Evolutionary conservation across 2,888 invertebrate genomes (phyloP), one percentile per base, ranked within the genome.

Genomic region (Neria commutata): DNA sequence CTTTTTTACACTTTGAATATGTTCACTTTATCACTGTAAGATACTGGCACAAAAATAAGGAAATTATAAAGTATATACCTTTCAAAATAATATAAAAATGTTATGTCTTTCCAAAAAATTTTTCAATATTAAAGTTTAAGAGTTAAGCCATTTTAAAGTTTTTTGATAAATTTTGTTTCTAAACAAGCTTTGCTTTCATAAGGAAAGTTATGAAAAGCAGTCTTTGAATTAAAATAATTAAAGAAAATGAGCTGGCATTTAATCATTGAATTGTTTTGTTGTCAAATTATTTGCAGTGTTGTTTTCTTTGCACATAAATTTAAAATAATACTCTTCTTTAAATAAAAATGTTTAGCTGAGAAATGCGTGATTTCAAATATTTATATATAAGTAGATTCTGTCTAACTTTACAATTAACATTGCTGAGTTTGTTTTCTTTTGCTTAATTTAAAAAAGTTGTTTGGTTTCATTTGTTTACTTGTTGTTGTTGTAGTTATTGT

Each of bases 231-330:
- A n/a, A n/a, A n/a, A n/a, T n/a, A n/a, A n/a, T n/a, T 47, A 23
- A 17, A 33, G 11, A 2, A 56, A 64, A 33, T 29, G 21, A 25
- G 16, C 33, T 33, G 17, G n/a, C n/a, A n/a, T n/a, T n/a, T n/a
- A n/a, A n/a, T n/a, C n/a, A n/a, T n/a, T n/a, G n/a, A n/a, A n/a
- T n/a, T n/a, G n/a, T n/a, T n/a, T n/a, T n/a, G n/a, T n/a, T n/a
- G n/a, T n/a, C n/a, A n/a, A n/a, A n/a, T n/a, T 67, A 67, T 67
- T 68, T 71, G 72, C 71, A 69, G 69, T 69, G 71, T 71, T 65
- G 62, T 60, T 63, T 60, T 60, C 21, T 47, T 64, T 56, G 58
- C 56, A 58, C 58, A 58, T 63, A 58, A 56, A 57, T 56, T 60
- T 58, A 37, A 51, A 61, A 55, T 49, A 46, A 37, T 45, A 40